Base-by-base conservation (phyloP, 2,888 invertebrate species). In the Cylloceria caligata region DNA sequence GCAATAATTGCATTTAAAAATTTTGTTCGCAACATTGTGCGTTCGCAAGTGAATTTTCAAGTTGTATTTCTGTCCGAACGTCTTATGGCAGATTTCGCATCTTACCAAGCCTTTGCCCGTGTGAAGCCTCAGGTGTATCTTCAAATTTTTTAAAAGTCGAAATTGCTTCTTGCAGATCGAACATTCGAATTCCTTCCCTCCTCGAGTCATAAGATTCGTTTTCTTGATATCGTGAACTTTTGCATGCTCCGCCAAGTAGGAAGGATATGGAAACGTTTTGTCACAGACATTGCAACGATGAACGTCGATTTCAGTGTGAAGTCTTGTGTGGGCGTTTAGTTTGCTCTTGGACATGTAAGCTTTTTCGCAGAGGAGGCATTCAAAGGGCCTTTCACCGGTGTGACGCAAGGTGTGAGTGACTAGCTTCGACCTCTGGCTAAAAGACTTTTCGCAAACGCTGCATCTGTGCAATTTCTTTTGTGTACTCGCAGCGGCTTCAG, bases 241-340 rank as follows among this genome's bases (percentile, higher is more conserved):
- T 65, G 87, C 67, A 52, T 93, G 93, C 21, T 93, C 92, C 52
- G 88, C 89, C 16, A 93, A 84, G 62, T 93, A 93, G 0, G 93
- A 93, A 0, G 92, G 93, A 85, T 93, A 93, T 0, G 92, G 84
- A 82, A 93, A 93, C 47, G 89, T 88, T 81, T 93, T 93, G 16
- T 92, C 89, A 81, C 93, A 93, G 7, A 92, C 83, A 39, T 88
- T 88, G 69, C 93, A 93, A 3, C 88, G 90, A 81, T 93, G 90
- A 36, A 92, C 85, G 64, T 92, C 90, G 2, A 88, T 89, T 77
- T 87, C 87, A 0, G 92, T 91, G 71, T 93, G 93, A 4, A 93
- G 67, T 74, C 91, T 88, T 60, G 88, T 81, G 39, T 93, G 93
- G 9, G 93, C 92, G 67, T 90, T 91, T 13, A 93, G 80, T 84